phyloP scores from a whole-genome alignment of 2,113 vertebrate species.

The Lepus europaeus region DNA sequence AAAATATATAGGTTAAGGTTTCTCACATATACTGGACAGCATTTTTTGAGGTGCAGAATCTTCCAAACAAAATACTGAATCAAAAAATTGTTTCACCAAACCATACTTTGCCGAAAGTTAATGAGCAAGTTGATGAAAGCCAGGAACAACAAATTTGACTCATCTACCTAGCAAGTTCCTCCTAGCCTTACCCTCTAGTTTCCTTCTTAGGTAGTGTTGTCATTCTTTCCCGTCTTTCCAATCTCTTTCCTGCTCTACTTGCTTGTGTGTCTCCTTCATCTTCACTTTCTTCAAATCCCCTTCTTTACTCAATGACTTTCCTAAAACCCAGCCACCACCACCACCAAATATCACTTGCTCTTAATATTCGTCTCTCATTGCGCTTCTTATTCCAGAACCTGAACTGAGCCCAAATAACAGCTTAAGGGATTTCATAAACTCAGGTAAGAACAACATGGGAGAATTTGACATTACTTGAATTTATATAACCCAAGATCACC shows the following conservation, averaged over 20 bases:
- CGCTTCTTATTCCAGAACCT: background rate
- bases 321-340: background rate
- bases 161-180: background rate
- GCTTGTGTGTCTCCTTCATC: background rate
- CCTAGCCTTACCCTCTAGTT: background rate
- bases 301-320: background rate
- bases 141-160: background rate
- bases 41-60: background rate
- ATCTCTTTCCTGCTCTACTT: background rate
- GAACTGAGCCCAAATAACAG: background rate
- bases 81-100: background rate
- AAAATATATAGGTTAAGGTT: background rate
- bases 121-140: background rate
- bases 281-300: background rate
- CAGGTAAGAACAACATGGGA: background rate
- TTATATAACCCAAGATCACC: background rate
- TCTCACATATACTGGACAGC: background rate
- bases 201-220: background rate
- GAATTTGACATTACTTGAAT: background rate
- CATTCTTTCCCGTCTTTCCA: background rate
- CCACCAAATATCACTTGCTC: background rate
- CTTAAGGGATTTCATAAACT: background rate
- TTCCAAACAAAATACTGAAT: slow-evolving; percentile 16
- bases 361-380: background rate
- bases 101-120: background rate